Evolutionary conservation across 2,797 vertebrate genomes (phyloP).

Genomic region (Clarias platycephalus): DNA sequence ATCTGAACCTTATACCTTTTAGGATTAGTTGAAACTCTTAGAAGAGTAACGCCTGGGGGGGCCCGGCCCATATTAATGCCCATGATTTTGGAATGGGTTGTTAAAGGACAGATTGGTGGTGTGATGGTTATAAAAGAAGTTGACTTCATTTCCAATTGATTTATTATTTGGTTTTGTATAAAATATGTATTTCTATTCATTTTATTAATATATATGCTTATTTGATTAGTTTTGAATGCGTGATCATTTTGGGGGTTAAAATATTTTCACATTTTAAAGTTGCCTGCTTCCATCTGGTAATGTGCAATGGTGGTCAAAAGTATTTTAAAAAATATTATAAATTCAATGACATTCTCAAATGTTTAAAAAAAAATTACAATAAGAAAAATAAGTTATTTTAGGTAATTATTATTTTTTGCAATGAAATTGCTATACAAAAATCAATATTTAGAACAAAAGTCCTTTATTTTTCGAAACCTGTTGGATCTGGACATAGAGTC

Average conservation of each 20-base stretch:
- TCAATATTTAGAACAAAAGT: too few relatives aligned
- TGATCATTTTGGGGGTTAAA: neutral
- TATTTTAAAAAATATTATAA: too few relatives aligned
- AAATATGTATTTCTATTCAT: too few relatives aligned
- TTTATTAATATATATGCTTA: neutral
- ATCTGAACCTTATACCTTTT: neutral
- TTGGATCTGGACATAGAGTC: too few relatives aligned
- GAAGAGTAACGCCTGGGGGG: neutral
- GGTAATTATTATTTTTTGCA: too few relatives aligned
- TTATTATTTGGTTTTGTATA: neutral
- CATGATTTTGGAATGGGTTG: neutral
- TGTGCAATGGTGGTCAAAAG: too few relatives aligned
- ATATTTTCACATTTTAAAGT: neutral
- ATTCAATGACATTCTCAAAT: too few relatives aligned
- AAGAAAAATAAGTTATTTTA: too few relatives aligned
- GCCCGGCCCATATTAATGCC: neutral
- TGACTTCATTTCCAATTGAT: neutral
- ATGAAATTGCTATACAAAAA: too few relatives aligned
- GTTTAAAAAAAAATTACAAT: too few relatives aligned
- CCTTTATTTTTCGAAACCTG: too few relatives aligned
- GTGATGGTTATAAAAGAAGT: neutral
- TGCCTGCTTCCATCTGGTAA: neutral
- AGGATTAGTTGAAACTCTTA: neutral
- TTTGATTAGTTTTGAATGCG: neutral
- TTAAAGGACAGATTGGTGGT: neutral